Conservation (phyloP, 2,888 invertebrate genomes). For the Aradus depressus region DNA sequence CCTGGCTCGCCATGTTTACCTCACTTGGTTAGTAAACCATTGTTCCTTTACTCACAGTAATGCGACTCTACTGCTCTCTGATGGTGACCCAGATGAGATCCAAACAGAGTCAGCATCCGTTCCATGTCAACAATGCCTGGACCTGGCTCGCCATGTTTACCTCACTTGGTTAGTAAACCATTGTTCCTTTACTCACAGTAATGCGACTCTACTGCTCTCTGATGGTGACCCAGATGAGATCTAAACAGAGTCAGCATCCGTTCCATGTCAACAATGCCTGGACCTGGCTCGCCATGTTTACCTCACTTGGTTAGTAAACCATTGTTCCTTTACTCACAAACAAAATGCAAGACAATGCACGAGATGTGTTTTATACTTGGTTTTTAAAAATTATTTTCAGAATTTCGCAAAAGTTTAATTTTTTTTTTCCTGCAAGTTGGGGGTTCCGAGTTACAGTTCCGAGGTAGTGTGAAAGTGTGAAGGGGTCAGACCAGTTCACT, state of each 20-base stretch:
- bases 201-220: slow-evolving; percentile 71
- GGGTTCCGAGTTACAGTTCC: too few relatives aligned
- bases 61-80: slow-evolving; percentile 68
- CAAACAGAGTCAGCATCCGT: slow-evolving; percentile 47
- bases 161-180: slow-evolving; percentile 49
- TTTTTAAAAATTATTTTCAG: too few relatives aligned
- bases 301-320: slow-evolving; percentile 50
- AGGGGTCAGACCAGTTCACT: too few relatives aligned
- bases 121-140: slow-evolving; percentile 65
- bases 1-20: slow-evolving; percentile 65
- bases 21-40: too few relatives aligned
- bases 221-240: slow-evolving; percentile 45
- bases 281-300: slow-evolving; percentile 67
- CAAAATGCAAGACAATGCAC: too few relatives aligned
- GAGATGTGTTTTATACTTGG: too few relatives aligned
- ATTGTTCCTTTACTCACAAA: too few relatives aligned
- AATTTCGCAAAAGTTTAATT: too few relatives aligned
- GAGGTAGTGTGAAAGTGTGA: too few relatives aligned
- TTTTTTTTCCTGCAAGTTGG: too few relatives aligned
- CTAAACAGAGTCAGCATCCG: slow-evolving; percentile 46
- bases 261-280: slow-evolving; percentile 63
- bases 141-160: slow-evolving; percentile 67
- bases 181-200: too few relatives aligned
- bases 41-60: too few relatives aligned
- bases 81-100: slow-evolving; percentile 49